Evolutionary conservation across 2,888 invertebrate genomes (phyloP).

Genomic region (Ernsta delagoae): DNA sequence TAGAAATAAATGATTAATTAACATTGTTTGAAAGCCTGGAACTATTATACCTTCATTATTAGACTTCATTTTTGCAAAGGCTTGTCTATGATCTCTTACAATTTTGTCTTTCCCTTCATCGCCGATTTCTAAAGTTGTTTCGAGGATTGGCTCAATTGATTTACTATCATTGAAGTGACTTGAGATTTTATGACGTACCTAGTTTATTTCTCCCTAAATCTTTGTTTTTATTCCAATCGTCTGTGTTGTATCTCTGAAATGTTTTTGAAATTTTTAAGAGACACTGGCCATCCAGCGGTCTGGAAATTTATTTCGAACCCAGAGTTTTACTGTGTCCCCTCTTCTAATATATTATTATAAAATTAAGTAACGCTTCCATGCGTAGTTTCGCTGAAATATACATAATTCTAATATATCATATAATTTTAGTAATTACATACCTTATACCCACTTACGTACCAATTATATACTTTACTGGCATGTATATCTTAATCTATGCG

Average conservation of each 20-base stretch:
- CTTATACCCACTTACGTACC: conserved; percentile 79
- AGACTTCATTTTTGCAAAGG: conserved; percentile 73
- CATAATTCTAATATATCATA: conserved; percentile 76
- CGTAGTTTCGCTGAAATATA: conserved; percentile 80
- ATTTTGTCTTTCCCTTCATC: conserved; percentile 51
- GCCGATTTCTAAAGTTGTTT: conserved; percentile 39
- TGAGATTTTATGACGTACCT: not conserved
- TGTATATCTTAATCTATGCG: conserved; percentile 73
- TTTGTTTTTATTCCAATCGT: conserved; percentile 34
- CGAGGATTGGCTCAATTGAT: conserved; percentile 33
- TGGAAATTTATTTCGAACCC: conserved; percentile 72
- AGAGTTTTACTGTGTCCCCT: conserved; percentile 70
- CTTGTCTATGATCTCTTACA: conserved; percentile 62
- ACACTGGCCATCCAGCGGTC: conserved; percentile 66
- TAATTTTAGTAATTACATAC: conserved; percentile 81
- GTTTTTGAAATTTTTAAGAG: conserved; percentile 43
- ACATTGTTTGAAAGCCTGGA: conserved; percentile 76
- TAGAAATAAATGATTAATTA: conserved; percentile 77
- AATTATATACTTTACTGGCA: conserved; percentile 76
- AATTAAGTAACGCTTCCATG: conserved; percentile 79
- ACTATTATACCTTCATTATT: conserved; percentile 69
- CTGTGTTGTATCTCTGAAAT: conserved; percentile 41
- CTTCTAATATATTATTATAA: conserved; percentile 71
- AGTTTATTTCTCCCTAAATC: conserved; percentile 13
- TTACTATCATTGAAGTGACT: conserved; percentile 25